A percentile compares a stretch with the other conserved stretches of the same genome.
Evolutionary conservation across 2,797 vertebrate genomes (phyloP).

Genomic region (Labeo calbasu): DNA sequence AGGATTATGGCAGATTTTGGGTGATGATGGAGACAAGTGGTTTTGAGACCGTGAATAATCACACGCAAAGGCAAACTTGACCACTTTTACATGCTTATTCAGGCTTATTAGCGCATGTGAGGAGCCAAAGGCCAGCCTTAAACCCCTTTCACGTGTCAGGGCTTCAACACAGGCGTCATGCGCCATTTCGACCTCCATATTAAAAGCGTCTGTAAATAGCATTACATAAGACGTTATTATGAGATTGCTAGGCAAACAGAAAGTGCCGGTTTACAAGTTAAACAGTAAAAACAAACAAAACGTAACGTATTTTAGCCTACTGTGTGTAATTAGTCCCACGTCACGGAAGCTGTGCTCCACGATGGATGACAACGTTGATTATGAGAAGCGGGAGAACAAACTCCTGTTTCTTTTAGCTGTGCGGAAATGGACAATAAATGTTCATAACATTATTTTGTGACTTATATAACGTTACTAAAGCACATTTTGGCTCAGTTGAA

Average conservation of each 20-base stretch:
- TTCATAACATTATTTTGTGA: not conserved
- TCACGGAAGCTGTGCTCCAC: not conserved
- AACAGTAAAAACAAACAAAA: not conserved
- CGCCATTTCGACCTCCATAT: not conserved
- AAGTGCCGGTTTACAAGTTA: not conserved
- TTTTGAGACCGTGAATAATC: slow-evolving; percentile 17
- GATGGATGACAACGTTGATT: not conserved
- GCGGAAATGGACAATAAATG: not conserved
- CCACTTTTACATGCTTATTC: slow-evolving; percentile 20
- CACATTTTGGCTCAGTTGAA: not conserved
- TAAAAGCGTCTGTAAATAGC: not conserved
- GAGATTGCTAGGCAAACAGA: not conserved
- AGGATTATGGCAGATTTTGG: slow-evolving; percentile 37
- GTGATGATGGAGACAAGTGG: slow-evolving; percentile 45
- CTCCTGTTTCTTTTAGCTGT: not conserved
- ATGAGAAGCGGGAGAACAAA: not conserved
- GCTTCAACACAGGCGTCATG: not conserved
- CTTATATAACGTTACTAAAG: not conserved
- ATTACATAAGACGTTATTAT: not conserved
- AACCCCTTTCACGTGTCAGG: not conserved
- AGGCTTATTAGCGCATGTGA: not conserved
- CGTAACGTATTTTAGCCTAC: not conserved
- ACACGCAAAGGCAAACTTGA: not conserved
- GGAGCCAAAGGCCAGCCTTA: not conserved
- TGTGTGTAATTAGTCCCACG: not conserved